Evolutionary conservation across 2,113 vertebrate genomes (phyloP).

Genomic region (Brienomyrus brachyistius): DNA sequence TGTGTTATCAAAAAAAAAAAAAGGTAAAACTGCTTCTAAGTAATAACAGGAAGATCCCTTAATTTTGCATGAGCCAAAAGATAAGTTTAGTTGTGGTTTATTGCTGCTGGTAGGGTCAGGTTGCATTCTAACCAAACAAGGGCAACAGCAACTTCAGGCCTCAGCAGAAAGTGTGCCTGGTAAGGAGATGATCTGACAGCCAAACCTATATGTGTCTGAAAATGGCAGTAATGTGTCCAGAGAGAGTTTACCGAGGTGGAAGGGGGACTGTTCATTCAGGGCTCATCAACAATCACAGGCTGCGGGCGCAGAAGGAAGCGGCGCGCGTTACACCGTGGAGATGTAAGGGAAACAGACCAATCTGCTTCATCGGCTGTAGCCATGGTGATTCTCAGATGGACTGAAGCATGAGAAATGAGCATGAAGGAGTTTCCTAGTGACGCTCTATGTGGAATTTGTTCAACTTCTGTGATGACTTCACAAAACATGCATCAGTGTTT

Average conservation of each 20-base stretch:
- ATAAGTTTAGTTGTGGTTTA: background rate
- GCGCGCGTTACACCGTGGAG: background rate
- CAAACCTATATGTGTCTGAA: constrained; percentile 16
- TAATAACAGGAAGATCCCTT: background rate
- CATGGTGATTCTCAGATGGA: background rate
- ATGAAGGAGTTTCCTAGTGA: background rate
- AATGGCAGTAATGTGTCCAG: constrained; percentile 16
- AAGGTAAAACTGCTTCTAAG: background rate
- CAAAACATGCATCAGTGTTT: background rate
- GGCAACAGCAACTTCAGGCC: constrained; percentile 21
- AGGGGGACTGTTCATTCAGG: constrained; percentile 3
- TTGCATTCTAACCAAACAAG: constrained; percentile 15
- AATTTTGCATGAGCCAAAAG: background rate
- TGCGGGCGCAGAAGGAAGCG: background rate
- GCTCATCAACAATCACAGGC: background rate
- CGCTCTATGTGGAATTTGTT: background rate
- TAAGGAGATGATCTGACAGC: constrained; percentile 26
- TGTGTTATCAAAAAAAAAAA: background rate
- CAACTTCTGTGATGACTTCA: background rate
- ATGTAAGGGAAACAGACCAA: constrained; percentile 1
- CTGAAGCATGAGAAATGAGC: background rate
- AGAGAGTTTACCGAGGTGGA: background rate
- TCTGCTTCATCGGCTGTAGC: background rate
- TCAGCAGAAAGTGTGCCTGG: constrained; percentile 20
- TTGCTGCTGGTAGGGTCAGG: background rate